These are phyloP conservation scores for Meiosimyza platycephala DNA, from an alignment of 2,888 invertebrate species.

Conservation along the genomic window DNA sequence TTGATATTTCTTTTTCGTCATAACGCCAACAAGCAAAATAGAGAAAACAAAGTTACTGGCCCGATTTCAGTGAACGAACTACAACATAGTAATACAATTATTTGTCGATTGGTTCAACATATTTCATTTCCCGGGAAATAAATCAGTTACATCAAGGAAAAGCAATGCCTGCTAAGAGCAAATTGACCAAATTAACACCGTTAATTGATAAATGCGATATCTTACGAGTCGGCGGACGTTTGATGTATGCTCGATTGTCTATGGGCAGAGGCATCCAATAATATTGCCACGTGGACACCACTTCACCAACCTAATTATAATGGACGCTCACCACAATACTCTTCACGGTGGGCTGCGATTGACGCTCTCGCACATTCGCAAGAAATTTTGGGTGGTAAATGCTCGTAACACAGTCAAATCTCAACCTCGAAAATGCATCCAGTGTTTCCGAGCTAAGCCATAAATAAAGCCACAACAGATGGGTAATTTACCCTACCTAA, in stretches of 20 bases:
- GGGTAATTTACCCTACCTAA: too few species aligned
- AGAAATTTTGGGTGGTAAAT: too few species aligned
- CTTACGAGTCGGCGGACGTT: slow-evolving; percentile 22
- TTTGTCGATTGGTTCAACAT: neutral
- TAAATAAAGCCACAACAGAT: slow-evolving; percentile 33
- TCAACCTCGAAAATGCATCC: too few species aligned
- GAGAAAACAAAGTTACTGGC: too few species aligned
- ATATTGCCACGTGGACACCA: slow-evolving; percentile 23
- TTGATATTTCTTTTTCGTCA: too few species aligned
- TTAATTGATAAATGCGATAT: slow-evolving; percentile 27
- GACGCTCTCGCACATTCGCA: too few species aligned
- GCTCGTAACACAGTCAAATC: too few species aligned
- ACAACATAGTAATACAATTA: neutral
- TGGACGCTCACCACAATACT: slow-evolving; percentile 25
- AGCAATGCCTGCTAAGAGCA: neutral
- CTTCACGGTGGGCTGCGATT: too few species aligned
- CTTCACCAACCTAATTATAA: slow-evolving; percentile 11
- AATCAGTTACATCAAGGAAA: neutral
- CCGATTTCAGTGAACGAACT: slow-evolving; percentile 8
- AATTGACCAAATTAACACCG: neutral
- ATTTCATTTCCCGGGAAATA: neutral
- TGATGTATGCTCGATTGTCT: slow-evolving; percentile 7
- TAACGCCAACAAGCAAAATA: too few species aligned
- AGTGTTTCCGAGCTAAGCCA: slow-evolving; percentile 35
- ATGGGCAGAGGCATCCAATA: slow-evolving; percentile 12